Evolutionary conservation across 2,888 invertebrate genomes (phyloP), one percentile per base, ranked within the genome.

Genomic region (Physocephala rufipes): DNA sequence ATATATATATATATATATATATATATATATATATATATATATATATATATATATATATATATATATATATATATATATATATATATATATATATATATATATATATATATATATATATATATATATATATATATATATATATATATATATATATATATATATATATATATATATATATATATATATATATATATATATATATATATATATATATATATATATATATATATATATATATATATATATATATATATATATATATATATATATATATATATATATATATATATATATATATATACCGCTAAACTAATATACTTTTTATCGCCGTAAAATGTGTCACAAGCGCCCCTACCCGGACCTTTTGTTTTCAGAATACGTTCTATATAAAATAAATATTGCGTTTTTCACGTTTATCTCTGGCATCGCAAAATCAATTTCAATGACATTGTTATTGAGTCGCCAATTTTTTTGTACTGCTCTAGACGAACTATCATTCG

Each of bases 201-300:
- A 45, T 45, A 45, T 45, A 45, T 45, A 45, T 45, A 45, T 45
- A 45, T 45, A 45, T 45, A 45, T 45, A 45, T 45, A 45, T 45
- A 45, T 45, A 45, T 45, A 45, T 45, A 45, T 45, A 45, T 45
- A 45, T 45, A 45, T 45, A 45, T 45, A 45, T 45, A 45, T 45
- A 45, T 45, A 45, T 45, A 45, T 45, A 45, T 45, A 45, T 45
- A 45, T 45, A 45, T 45, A 45, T 45, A 45, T 45, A 45, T 45
- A 45, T 45, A 45, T 45, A 45, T 45, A 45, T 45, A 45, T 45
- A 45, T 45, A 45, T 45, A 45, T 45, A 47, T 47, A 47, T 47
- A 47, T 45, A 15, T 45, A 45, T 45, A 15, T 45, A 45, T 45
- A 12, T 45, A 45, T 15, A 45, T 1, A 47, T 47, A 47, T 16